A percentile compares a stretch with the other conserved stretches of the same genome.
phyloP scores from a whole-genome alignment of 2,113 vertebrate genomes.

The Lampris incognitus region DNA sequence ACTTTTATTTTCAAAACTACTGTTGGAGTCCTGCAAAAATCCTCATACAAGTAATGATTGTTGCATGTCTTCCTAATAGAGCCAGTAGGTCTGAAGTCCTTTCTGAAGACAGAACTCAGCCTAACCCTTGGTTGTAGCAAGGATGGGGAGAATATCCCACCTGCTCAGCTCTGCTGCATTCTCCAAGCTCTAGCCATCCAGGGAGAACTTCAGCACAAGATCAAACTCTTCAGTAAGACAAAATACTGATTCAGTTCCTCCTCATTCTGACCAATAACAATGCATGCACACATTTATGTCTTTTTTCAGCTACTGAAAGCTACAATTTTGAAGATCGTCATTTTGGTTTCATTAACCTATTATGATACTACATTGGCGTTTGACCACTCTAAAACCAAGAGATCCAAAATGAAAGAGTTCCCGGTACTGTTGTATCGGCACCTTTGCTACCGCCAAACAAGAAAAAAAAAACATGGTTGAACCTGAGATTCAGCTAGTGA shows the following conservation, averaged over 20 bases:
- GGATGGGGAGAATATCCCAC: constrained; percentile 60
- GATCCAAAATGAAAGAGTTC: too few relatives aligned
- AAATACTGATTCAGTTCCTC: background rate
- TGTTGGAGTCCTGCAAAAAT: background rate
- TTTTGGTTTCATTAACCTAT: too few relatives aligned
- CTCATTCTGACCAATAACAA: background rate
- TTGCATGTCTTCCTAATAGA: constrained; percentile 72
- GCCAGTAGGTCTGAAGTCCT: constrained; percentile 78
- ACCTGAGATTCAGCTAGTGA: too few relatives aligned
- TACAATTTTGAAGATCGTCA: too few relatives aligned
- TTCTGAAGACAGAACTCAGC: constrained; percentile 84
- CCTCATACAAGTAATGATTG: background rate
- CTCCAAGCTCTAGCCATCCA: constrained; percentile 91
- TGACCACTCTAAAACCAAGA: too few relatives aligned
- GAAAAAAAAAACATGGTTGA: too few relatives aligned
- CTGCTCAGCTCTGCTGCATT: constrained; percentile 79
- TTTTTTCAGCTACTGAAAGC: background rate
- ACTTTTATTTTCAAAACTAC: background rate
- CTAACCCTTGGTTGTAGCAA: constrained; percentile 71
- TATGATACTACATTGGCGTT: too few relatives aligned
- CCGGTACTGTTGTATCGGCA: too few relatives aligned
- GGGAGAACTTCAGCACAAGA: constrained; percentile 88
- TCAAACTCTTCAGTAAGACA: constrained; percentile 91
- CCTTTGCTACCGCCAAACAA: too few relatives aligned
- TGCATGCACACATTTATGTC: background rate